phyloP scores from a whole-genome alignment of 2,888 invertebrate species.

The Caprella mutica region DNA sequence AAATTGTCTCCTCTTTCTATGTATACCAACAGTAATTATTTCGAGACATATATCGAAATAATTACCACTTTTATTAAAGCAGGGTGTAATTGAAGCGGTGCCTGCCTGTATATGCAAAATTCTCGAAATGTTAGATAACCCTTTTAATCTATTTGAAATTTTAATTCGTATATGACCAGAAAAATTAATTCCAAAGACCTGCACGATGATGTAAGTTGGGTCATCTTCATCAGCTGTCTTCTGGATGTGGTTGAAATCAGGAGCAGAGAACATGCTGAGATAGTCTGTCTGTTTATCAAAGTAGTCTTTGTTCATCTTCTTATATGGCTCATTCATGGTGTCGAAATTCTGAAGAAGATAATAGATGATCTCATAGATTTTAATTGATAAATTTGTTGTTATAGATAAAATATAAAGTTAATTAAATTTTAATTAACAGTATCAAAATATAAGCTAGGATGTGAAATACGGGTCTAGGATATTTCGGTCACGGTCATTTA shows the following conservation, averaged over 20 bases:
- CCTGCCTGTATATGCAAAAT: no score
- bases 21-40: no score
- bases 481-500: neutral
- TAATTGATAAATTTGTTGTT: neutral
- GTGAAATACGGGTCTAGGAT: neutral
- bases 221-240: conserved; percentile 1
- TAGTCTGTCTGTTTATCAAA: conserved; percentile 25
- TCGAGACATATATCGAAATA: no score
- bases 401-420: neutral
- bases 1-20: no score
- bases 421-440: neutral
- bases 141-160: no score
- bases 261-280: conserved; percentile 22
- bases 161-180: no score
- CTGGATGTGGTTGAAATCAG: conserved; percentile 23
- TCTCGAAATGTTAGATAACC: no score
- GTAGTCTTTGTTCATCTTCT: conserved; percentile 22
- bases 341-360: conserved; percentile 21
- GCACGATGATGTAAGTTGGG: conserved; percentile 10
- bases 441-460: neutral
- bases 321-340: conserved; percentile 21
- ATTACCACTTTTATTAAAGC: no score
- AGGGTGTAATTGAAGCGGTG: no score
- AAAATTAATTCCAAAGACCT: no score
- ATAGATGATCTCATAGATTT: no score